Percentiles rank a stretch among this genome's conserved stretches.
Conservation (phyloP, 1,140 invertebrate species). For the Goniozus legneri region DNA sequence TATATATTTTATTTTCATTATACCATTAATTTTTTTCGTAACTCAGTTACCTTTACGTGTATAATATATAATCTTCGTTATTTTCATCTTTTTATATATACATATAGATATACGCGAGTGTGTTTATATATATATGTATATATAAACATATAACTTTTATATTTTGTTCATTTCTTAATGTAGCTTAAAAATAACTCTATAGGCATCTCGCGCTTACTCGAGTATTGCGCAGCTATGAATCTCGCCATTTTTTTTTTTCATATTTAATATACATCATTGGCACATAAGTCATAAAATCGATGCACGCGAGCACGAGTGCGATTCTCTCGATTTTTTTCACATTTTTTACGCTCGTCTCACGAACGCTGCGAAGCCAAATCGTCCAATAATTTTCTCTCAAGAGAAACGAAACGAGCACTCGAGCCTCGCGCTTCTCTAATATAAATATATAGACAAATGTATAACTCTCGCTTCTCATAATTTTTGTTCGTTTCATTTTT, state of each 20-base stretch:
- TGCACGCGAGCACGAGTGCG: conserved; percentile 2
- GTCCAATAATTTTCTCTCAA: no score
- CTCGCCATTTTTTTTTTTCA: conserved; percentile 11
- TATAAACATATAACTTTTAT: conserved; percentile 5
- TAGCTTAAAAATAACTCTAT: conserved; percentile 36
- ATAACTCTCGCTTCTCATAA: conserved; percentile 10
- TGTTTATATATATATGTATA: conserved; percentile 15
- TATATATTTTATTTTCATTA: no score
- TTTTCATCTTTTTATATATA: conserved; percentile 15
- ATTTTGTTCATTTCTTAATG: background rate
- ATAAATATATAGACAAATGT: background rate
- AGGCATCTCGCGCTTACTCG: conserved; percentile 31
- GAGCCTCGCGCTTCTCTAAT: no score
- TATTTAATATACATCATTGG: no score
- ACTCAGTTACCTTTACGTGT: conserved; percentile 13
- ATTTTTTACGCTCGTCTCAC: no score
- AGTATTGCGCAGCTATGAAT: conserved; percentile 24
- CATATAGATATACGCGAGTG: conserved; percentile 1
- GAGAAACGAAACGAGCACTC: no score
- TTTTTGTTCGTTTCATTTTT: no score
- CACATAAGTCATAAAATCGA: conserved; percentile 26
- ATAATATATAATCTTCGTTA: conserved; percentile 18
- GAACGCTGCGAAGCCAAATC: no score
- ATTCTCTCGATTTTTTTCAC: conserved; percentile 4
- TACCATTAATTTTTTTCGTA: conserved; percentile 1